Base-by-base conservation (phyloP, 1,140 invertebrate species). In the Temnothorax nylanderi region DNA sequence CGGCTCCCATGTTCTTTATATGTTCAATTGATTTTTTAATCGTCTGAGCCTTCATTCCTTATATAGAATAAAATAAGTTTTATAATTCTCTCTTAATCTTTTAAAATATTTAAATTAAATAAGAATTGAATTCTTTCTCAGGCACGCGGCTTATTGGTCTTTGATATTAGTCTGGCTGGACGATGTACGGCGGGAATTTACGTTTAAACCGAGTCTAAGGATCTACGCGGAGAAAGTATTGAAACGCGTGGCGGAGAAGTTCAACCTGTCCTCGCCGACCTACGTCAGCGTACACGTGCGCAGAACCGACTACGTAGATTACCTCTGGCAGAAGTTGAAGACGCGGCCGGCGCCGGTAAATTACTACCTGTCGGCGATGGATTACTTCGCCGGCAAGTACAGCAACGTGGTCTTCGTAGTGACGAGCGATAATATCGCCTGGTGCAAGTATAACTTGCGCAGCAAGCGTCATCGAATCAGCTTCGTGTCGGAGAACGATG, bases 251-350 rank as follows among this genome's bases (percentile, higher is more conserved):
- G 93, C 94, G 0, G 86, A 85, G 21, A 91, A 91, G 84, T 94
- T 92, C 58, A 94, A 94, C 51, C 56, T 92, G 13, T 93, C 90
- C 4, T 85, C 94, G n/a, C 89, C 93, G 47, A 94, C 94, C 21
- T 97, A 95, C 87, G 95, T 97, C 13, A 96, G 96, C 54, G 94
- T 97, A 49, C 97, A 97, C 87, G 96, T 97, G 47, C 91, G 97
- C 41, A 93, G 96, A 56, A 97, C 96, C 3, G 96, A 97, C 92
- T 97, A 97, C 89, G 93, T 96, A 7, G 93, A 94, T 37, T 96
- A 97, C 90, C 94, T 97, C 32, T 95, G 96, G 94, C 93, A 95
- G 67, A 96, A 95, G 90, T 89, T 95, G 37, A 93, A 95, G 72
- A 92, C 94, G 32, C 90, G 93, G 13, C 95, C 96, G 13, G 96